Base-by-base conservation (phyloP, 2,113 vertebrate species). In the Antennarius striatus region DNA sequence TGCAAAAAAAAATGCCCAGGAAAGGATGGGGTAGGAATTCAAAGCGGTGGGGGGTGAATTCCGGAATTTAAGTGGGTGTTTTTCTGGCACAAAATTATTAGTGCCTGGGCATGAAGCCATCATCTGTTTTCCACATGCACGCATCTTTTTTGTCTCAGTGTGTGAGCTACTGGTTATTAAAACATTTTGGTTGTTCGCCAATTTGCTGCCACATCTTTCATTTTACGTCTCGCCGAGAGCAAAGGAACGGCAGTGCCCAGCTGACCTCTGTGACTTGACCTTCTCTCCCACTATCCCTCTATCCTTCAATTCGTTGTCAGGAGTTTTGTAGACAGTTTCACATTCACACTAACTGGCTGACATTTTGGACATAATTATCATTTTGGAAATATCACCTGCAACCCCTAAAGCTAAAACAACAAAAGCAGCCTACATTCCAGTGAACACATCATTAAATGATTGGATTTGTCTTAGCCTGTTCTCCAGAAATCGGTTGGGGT, bases 61-160 rank as follows among this genome's bases (percentile, higher is more conserved):
- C 13, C 71, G 66, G 67, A 86, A 85, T 82, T 2, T 64, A 68
- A 57, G 76, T 85, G 75, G 82, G 84, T 3, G 73, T 61, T 87
- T 66, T 71, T 61, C 63, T 79, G 73, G 71, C 65, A 68, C 50
- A 59, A 3, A 13, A 36, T 56, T 56, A 46, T 62, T 57, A 56
- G 2, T 53, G 56, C 69, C 66, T 58, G 51, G 67, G 57, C 68
- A 61, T 7, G 17, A 52, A 63, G 40, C 59, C 64, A 56, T 67
- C 45, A 30, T 70, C 47, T 73, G 7, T 40, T 52, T 16, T 55
- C 39, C 59, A 65, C 50, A 9, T 39, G 56, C 32, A 36, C 7
- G 32, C 32, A 0, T 2, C 54, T 13, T 63, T 73, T 76, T 73
- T 59, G 76, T 51, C 29, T 45, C 65, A 62, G 69, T 82, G 56